These are phyloP conservation scores for Oriolus oriolus DNA, from an alignment of 2,113 vertebrate genomes.

Conservation along the genomic window DNA sequence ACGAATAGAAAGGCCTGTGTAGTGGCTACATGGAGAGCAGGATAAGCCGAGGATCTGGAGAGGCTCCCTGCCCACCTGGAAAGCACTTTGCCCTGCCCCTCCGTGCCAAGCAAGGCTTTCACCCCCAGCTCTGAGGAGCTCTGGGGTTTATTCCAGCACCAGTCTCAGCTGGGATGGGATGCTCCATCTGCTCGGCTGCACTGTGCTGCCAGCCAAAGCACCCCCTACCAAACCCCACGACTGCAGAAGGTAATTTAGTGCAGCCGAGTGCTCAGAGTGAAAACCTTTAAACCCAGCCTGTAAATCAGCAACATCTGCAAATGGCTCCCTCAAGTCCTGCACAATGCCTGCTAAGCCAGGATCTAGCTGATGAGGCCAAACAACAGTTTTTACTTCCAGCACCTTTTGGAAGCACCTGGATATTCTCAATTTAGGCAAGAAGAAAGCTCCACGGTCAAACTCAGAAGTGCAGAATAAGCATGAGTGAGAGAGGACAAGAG, in stretches of 20 bases:
- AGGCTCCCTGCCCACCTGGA: background rate
- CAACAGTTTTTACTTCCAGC: background rate
- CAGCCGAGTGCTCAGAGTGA: background rate
- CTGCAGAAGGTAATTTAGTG: background rate
- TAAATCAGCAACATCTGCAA: background rate
- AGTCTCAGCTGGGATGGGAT: background rate
- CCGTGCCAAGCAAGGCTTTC: background rate
- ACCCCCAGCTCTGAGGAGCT: background rate
- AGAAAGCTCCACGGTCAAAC: rapidly evolving
- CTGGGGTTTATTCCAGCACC: background rate
- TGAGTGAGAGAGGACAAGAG: rapidly evolving
- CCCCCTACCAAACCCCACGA: background rate
- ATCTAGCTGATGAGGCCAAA: background rate
- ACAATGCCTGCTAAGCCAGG: background rate
- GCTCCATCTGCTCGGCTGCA: background rate
- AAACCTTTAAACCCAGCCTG: background rate
- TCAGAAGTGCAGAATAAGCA: background rate
- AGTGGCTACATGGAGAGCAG: background rate
- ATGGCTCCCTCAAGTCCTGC: background rate
- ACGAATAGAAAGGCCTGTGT: rapidly evolving
- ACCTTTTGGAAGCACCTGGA: background rate
- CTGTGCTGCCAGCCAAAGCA: background rate
- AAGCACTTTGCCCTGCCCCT: background rate
- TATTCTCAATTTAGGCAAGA: background rate
- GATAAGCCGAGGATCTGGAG: background rate